Evolutionary conservation across 2,888 invertebrate genomes (phyloP).

Genomic region (Steinernema carpocapsae): DNA sequence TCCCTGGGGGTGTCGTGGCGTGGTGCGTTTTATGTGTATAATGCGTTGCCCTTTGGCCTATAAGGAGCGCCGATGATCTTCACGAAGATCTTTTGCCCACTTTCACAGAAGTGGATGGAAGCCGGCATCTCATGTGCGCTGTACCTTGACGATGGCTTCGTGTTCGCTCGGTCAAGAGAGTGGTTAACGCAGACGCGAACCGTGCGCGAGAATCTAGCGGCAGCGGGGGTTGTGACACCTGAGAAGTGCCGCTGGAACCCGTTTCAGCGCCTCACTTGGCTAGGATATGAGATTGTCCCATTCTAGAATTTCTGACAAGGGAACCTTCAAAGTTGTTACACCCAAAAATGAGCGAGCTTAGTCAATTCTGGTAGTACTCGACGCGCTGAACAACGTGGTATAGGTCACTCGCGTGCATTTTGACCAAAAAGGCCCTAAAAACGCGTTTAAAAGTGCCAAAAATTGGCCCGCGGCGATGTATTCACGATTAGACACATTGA

Average conservation of each 20-base stretch:
- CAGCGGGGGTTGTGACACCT: background rate
- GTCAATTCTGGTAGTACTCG: too few relatives aligned
- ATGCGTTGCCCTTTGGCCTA: slow-evolving; percentile 34
- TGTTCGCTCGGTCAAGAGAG: background rate
- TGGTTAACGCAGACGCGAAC: background rate
- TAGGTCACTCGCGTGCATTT: too few relatives aligned
- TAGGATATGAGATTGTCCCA: background rate
- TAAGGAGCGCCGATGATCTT: slow-evolving; percentile 31
- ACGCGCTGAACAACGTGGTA: too few relatives aligned
- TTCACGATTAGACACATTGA: too few relatives aligned
- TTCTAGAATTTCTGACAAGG: too few relatives aligned
- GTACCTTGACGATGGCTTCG: slow-evolving; percentile 31
- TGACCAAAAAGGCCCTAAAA: too few relatives aligned
- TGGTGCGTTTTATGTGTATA: slow-evolving; percentile 20
- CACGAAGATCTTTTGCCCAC: slow-evolving; percentile 28
- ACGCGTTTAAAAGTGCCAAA: too few relatives aligned
- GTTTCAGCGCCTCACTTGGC: background rate
- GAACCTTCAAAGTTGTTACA: too few relatives aligned
- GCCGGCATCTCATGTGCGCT: slow-evolving; percentile 13
- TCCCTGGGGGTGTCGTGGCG: slow-evolving; percentile 32
- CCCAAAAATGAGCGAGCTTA: too few relatives aligned
- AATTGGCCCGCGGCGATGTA: too few relatives aligned
- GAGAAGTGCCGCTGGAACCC: background rate
- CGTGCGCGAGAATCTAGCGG: background rate
- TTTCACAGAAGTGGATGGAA: slow-evolving; percentile 27